Evolutionary conservation across 2,113 vertebrate species (phyloP).

Genomic region (Chaenocephalus aceratus): DNA sequence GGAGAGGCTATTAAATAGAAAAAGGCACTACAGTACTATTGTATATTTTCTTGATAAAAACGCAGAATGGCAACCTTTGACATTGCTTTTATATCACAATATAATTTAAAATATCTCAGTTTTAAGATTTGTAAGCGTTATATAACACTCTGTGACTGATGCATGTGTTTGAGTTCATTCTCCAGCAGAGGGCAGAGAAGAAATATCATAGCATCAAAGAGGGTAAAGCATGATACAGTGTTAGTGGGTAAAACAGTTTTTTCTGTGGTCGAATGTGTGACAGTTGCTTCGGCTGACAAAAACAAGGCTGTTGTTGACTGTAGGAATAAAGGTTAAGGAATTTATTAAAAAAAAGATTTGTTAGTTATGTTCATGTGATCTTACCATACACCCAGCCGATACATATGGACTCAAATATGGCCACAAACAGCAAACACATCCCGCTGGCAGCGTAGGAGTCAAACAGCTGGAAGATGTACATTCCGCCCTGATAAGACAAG

Average conservation of each 20-base stretch:
- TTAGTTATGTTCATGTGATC: conserved; percentile 37
- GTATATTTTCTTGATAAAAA: not conserved
- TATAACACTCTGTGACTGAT: not conserved
- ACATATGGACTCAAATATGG: conserved; percentile 97
- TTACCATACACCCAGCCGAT: conserved; percentile 99
- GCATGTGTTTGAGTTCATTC: conserved; percentile 48
- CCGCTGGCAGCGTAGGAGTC: conserved; percentile 97
- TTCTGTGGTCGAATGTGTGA: conserved; percentile 16
- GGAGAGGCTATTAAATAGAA: not conserved
- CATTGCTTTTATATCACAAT: not conserved
- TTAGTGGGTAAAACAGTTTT: not conserved
- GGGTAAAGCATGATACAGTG: not conserved
- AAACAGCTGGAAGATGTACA: conserved; percentile 99
- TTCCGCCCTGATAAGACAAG: conserved; percentile 89
- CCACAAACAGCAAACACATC: conserved; percentile 98
- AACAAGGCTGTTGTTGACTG: not conserved
- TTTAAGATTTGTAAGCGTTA: not conserved
- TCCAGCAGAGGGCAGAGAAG: conserved; percentile 83
- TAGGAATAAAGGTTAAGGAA: not conserved
- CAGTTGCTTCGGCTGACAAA: not conserved
- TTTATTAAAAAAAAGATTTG: not conserved
- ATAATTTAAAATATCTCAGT: not conserved
- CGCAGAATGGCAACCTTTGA: not conserved
- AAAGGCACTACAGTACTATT: not conserved
- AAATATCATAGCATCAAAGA: conserved; percentile 52